Evolutionary conservation across 2,113 vertebrate species (phyloP), one percentile per base, ranked within the genome.

Genomic region (Motacilla alba): DNA sequence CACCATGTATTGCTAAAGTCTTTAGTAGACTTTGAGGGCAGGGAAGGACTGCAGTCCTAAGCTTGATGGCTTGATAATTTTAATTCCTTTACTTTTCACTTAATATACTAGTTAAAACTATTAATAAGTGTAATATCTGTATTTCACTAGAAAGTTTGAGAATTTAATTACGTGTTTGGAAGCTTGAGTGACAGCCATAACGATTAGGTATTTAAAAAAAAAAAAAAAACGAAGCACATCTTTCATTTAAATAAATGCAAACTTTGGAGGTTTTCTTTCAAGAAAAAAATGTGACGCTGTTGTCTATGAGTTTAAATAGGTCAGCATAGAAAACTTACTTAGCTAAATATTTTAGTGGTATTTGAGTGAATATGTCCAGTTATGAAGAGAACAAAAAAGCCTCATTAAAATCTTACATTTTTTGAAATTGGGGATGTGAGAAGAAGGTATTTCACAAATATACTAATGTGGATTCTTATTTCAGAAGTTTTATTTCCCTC

Each of bases 201-300:
- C 1, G 30, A 37, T n/a, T 26, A 63, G 33, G 6, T 35, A 3
- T 35, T 76, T 1, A 16, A 66, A 41, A 58, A 46, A 41, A 49
- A 41, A 21, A 21, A 13, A 26, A 33, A n/a, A n/a, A n/a, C n/a
- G n/a, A 39, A 82, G 2, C 23, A 46, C 6, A 18, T 9, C 23
- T 52, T 74, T 62, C 35, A 47, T 62, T 68, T 23, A 35, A 35
- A 33, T 49, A 74, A 21, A n/a, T 55, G 15, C 3, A 39, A 87
- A 41, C 33, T 37, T 30, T 24, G 21, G 26, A 18, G 19, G 7
- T 16, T 44, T 69, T 46, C 14, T 46, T 83, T 70, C 15, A 7
- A 39, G 63, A 8, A 35, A 39, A 39, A 37, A 72, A 43, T 23
- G 20, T 11, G 1, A 4, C 0, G 1, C 8, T 12, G 3, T 44